Evolutionary conservation across 2,888 invertebrate species (phyloP), one percentile per base, ranked within the genome.

Genomic region (Hyposoter didymator): DNA sequence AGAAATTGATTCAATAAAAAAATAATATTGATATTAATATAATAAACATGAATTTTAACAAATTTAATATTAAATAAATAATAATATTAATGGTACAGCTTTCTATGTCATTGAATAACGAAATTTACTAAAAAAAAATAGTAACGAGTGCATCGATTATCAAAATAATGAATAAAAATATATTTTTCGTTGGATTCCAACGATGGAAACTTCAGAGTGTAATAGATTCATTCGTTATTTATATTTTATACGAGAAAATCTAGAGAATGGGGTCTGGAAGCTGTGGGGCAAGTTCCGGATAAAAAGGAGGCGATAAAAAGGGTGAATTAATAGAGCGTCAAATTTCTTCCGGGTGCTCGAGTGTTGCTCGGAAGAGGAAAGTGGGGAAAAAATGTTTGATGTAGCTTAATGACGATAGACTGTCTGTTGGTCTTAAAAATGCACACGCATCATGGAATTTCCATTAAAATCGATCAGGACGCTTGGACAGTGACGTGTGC

Each of bases 401-500:
- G n/a, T 78, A 45, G 52, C 10, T 64, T 55, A 73, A 76, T 19
- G 47, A 75, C 69, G 49, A n/a, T 28, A 74, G 43, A 49, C 49
- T 19, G 52, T 69, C 55, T 49, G n/a, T 66, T 43, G 49, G 43
- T 78, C 72, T 72, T 45, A 22, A 43, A 72, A 45, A 72, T 78
- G 62, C 14, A 62, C 75, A 79, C 75, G 79, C 62, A 69, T 75
- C 52, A 64, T 14, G 39, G 22, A 69, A 75, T 64, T 79, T 73
- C 69, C 74, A 55, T 64, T 64, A 55, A 70, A 79, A 84, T 75
- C 84, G 75, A 84, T 84, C 59, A 67, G 64, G 70, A 47, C 45
- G 70, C 64, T 10, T 14, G 64, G 19, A 22, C 22, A 55, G 52
- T 47, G n/a, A 19, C 45, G 17, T 59, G 59, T 45, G 43, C 39